phyloP scores from a whole-genome alignment of 1,140 invertebrate genomes.

The Wiebesia pumilae region DNA sequence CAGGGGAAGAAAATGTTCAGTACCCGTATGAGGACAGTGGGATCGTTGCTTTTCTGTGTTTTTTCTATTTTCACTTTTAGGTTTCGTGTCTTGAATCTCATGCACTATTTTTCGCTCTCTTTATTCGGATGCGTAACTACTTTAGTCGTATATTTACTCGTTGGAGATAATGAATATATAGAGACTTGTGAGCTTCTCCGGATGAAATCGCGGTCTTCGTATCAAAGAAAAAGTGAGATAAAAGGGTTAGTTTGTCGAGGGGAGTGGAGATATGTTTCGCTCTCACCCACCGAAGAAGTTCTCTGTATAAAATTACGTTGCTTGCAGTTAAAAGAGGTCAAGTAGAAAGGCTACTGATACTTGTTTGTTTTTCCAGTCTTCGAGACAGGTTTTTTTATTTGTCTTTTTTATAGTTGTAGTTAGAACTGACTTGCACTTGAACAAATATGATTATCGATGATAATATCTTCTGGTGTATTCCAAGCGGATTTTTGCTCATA shows the following conservation, averaged over 20 bases:
- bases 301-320: slow-evolving; percentile 33
- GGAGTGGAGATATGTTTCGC: neutral
- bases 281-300: neutral
- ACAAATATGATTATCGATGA: neutral
- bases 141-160: neutral
- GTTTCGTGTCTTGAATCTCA: neutral
- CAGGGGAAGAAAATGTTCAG: neutral
- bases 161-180: neutral
- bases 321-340: slow-evolving; percentile 47
- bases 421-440: neutral
- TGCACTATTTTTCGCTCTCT: neutral
- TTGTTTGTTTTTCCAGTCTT: slow-evolving; percentile 39
- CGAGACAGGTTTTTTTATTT: slow-evolving; percentile 18
- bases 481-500: neutral
- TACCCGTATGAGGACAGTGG: neutral
- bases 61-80: neutral
- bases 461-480: neutral
- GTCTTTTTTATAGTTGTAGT: neutral
- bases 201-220: neutral
- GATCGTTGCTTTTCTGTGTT: neutral
- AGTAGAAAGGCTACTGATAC: slow-evolving; percentile 30
- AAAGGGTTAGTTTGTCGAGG: neutral
- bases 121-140: neutral
- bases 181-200: neutral
- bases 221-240: neutral